A percentile compares a stretch with the other conserved stretches of the same genome.
phyloP scores from a whole-genome alignment of 2,113 vertebrate species.

The Sigmodon hispidus region DNA sequence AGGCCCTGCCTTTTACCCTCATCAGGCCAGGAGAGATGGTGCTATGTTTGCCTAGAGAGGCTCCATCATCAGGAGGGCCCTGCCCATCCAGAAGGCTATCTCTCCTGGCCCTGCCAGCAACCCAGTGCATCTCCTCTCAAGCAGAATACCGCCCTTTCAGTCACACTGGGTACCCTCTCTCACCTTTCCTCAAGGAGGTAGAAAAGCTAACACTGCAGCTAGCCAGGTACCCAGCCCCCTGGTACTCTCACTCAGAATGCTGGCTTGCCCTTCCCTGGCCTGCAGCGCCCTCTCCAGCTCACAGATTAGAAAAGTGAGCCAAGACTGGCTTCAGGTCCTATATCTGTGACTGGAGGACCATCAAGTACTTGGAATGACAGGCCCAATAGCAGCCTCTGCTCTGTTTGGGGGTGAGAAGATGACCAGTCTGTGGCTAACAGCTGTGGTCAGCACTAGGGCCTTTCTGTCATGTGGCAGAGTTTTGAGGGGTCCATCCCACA shows the following conservation, averaged over 20 bases:
- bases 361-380: fast-evolving
- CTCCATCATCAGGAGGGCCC: not conserved
- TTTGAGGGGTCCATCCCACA: not conserved
- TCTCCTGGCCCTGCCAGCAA: not conserved
- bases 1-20: not conserved
- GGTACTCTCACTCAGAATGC: not conserved
- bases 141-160: not conserved
- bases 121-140: not conserved
- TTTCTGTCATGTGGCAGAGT: not conserved
- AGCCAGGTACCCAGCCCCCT: not conserved
- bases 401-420: no score
- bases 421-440: not conserved
- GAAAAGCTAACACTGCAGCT: not conserved
- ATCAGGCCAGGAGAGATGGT: not conserved
- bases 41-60: not conserved
- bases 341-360: not conserved
- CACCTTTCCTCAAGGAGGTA: not conserved
- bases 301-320: not conserved
- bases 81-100: not conserved
- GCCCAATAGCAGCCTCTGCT: not conserved
- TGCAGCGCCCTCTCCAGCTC: not conserved
- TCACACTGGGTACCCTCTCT: not conserved
- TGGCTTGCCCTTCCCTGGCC: not conserved
- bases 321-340: not conserved
- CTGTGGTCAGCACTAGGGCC: not conserved